Percentiles rank a stretch among this genome's conserved stretches.
Conservation (phyloP, 1,140 invertebrate genomes). For the Coptotermes formosanus region DNA sequence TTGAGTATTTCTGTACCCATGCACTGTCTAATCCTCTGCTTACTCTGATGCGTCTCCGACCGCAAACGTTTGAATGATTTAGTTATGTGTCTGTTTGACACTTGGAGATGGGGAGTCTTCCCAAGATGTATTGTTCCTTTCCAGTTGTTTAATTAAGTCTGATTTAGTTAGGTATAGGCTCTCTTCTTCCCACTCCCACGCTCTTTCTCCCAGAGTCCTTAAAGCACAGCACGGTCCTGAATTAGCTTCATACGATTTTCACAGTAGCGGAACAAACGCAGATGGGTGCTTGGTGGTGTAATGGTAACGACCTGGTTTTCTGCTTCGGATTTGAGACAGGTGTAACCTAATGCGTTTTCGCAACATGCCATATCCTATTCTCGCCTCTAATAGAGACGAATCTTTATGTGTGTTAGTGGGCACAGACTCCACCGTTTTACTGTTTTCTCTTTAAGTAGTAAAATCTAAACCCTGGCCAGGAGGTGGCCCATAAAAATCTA, state of each 20-base stretch:
- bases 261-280: background rate
- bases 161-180: constrained; percentile 25
- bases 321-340: too few species aligned
- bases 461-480: too few species aligned
- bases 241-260: background rate
- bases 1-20: constrained; percentile 1
- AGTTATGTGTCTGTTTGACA: constrained; percentile 25
- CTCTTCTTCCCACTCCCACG: background rate
- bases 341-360: too few species aligned
- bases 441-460: too few species aligned
- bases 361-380: too few species aligned
- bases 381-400: too few species aligned
- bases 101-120: background rate
- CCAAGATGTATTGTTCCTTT: constrained; percentile 29
- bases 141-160: constrained; percentile 27
- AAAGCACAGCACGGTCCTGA: constrained; percentile 1
- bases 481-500: too few species aligned
- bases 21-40: background rate
- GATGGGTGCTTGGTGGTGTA: too few species aligned
- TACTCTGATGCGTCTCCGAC: background rate
- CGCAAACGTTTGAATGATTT: constrained; percentile 26
- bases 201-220: constrained; percentile 14
- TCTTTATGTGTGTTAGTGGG: too few species aligned
- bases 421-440: too few species aligned
- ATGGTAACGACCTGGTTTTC: too few species aligned